Evolutionary conservation across 2,113 vertebrate genomes (phyloP).

Genomic region (Lynx canadensis): DNA sequence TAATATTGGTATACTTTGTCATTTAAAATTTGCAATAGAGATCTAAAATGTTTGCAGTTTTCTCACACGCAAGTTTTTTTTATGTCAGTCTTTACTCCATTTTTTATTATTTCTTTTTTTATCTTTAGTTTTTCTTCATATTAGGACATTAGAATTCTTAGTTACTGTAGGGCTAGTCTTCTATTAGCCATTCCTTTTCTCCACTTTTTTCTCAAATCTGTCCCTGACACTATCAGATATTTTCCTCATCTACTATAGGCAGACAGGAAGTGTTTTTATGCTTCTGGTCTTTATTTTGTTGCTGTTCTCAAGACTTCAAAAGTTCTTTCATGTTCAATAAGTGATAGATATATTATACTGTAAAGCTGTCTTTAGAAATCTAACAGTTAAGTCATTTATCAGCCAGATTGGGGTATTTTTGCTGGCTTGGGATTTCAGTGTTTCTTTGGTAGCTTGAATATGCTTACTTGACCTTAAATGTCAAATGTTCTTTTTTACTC

Average conservation of each 20-base stretch:
- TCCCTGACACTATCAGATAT: neutral
- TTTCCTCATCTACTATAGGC: neutral
- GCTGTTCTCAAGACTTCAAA: slow-evolving; percentile 44
- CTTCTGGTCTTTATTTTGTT: slow-evolving; percentile 62
- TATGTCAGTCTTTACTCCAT: slow-evolving; percentile 12
- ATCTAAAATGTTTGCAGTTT: slow-evolving; percentile 17
- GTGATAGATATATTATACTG: slow-evolving; percentile 1
- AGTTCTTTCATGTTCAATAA: slow-evolving; percentile 18
- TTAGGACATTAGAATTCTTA: neutral
- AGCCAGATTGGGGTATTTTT: slow-evolving; percentile 15
- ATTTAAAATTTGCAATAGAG: slow-evolving; percentile 1
- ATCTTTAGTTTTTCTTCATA: neutral
- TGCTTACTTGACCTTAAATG: slow-evolving; percentile 50
- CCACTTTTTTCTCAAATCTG: neutral
- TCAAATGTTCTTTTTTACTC: slow-evolving; percentile 36
- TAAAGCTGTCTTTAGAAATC: neutral
- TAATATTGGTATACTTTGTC: slow-evolving; percentile 80
- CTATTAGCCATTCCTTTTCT: neutral
- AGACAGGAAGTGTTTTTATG: slow-evolving; percentile 15
- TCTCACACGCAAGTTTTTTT: slow-evolving; percentile 28
- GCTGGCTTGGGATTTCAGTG: slow-evolving; percentile 3
- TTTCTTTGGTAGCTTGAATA: slow-evolving; percentile 41
- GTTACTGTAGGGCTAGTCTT: neutral
- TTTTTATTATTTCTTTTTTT: slow-evolving; percentile 10
- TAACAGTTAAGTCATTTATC: neutral